Base-by-base conservation (phyloP, 2,113 vertebrate genomes). In the Orycteropus afer region DNA sequence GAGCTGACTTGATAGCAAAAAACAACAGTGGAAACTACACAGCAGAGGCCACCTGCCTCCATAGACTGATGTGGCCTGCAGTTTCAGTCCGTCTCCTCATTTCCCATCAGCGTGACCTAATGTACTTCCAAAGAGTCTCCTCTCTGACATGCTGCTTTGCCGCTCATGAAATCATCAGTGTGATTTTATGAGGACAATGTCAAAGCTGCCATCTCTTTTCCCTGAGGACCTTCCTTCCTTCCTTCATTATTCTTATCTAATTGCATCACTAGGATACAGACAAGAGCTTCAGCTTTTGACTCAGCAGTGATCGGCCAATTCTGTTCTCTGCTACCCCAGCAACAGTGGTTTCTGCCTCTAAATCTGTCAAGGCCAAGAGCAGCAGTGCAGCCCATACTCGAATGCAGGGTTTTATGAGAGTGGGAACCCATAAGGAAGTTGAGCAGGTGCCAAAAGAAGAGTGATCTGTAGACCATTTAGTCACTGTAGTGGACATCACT, bases 221-320 rank as follows among this genome's bases (percentile, higher is more conserved):
- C 79, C 83, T 67, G n/a, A 63, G 65, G 89, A 93, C 47, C 96
- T 93, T 95, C 63, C 95, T 67, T 92, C 88, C 93, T 97, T 82
- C 42, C 53, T 89, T 79, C 80, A 27, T 80, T 95, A 61, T 92
- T 97, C 83, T 95, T 97, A 96, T 96, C 97, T 95, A 71, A 82
- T 90, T 92, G 80, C 74, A 22, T 97, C 97, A 94, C 96, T 95
- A 96, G 91, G 95, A 98, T 83, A 97, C 95, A 94, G 83, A 95
- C 69, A 93, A 77, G 61, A 47, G 84, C 90, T 94, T 89, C 1
- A 32, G 42, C 87, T 63, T 76, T 87, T 18, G 49, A 77, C 55
- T 86, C 42, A 17, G 90, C 95, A 14, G 1, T 74, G 78, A 92
- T 55, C 5, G 12, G 79, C 65, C 95, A 93, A 5, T 90, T n/a